A percentile compares a stretch with the other conserved stretches of the same genome.
Evolutionary conservation across 2,113 vertebrate species (phyloP).

Genomic region (Phalacrocorax pelagicus): DNA sequence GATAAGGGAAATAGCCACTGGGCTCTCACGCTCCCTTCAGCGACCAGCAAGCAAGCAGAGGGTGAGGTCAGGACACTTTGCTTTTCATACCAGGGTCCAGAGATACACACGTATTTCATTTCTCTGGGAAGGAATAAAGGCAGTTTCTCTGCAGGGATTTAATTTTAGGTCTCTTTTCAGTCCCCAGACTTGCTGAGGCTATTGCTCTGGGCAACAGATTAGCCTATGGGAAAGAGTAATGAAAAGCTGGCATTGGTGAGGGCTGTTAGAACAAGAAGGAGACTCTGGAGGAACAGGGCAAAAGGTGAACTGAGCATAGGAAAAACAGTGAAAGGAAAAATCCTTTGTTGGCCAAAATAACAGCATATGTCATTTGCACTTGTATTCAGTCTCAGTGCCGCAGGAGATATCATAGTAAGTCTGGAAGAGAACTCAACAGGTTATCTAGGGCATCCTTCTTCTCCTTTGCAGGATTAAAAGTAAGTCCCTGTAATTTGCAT

Average conservation of each 20-base stretch:
- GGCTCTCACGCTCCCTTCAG: accelerated
- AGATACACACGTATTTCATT: neutral
- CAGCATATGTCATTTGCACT: neutral
- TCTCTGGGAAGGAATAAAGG: neutral
- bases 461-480: neutral
- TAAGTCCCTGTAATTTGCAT: neutral
- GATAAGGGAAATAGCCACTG: too few species aligned
- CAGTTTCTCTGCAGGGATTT: neutral
- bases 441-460: neutral
- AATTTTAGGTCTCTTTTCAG: conserved; percentile 12
- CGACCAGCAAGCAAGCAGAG: accelerated
- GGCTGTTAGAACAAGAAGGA: neutral
- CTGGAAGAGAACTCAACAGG: neutral
- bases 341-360: neutral
- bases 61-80: accelerated
- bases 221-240: neutral
- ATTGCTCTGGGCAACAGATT: conserved; percentile 9
- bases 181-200: neutral
- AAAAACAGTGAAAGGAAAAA: neutral
- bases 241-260: neutral
- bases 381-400: neutral
- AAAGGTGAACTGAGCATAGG: neutral
- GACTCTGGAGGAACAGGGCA: neutral
- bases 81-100: neutral
- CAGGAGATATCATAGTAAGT: neutral